Evolutionary conservation across 2,888 invertebrate species (phyloP), one percentile per base, ranked within the genome.

Genomic region (Tryphoninae sp.): DNA sequence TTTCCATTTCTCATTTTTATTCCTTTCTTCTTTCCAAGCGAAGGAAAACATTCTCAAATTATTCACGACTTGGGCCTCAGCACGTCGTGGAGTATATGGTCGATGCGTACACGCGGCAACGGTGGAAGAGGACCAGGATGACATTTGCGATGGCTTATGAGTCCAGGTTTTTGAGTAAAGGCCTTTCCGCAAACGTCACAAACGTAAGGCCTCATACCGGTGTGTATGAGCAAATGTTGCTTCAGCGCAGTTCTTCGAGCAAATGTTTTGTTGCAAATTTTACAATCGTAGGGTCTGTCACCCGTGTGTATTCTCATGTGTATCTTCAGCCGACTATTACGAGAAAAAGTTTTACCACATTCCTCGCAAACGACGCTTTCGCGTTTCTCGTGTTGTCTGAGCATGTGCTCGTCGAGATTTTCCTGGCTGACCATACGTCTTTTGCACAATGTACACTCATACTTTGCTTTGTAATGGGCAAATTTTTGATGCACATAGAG

Each of bases 381-480:
- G n/a, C 89, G 83, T 61, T 89, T 88, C 81, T 92, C 92, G 81
- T 92, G 92, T 45, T 92, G 91, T 42, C 88, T 82, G 1, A 91
- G 76, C 86, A 92, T 88, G 72, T 92, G 92, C 68, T 91, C 91
- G 75, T 92, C 91, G 9, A 93, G 89, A 53, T 93, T 93, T 72
- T 92, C 92, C 61, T 93, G 92, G 2, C 90, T 92, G 19, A 93
- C 93, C 88, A 92, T 90, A 1, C 92, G 85, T 19, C 92, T 79
- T 53, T 92, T 91, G 71, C 92, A 92, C 0, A 92, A 82, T 26
- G 88, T 88, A 45, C 92, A 92, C 81, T 92, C 91, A 79, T 88
- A 92, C 74, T 92, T 89, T 0, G 92, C 90, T 68, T 91, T 92
- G 83, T 91, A 92, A 33, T 91, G 91, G 1, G 91, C 91, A 42